phyloP scores from a whole-genome alignment of 2,797 vertebrate genomes.

The Champsocephalus gunnari region DNA sequence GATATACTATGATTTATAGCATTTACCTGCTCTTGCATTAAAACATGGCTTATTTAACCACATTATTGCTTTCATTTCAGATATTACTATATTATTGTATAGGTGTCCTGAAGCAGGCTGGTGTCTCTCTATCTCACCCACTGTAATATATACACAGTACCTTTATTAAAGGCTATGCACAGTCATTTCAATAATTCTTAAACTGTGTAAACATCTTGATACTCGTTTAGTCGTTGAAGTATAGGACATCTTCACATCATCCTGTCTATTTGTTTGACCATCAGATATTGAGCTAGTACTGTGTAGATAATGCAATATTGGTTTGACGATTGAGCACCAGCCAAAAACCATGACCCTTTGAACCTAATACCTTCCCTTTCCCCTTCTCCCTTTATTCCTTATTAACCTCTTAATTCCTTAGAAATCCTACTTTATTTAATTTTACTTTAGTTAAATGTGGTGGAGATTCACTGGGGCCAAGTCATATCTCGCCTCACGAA shows the following conservation, averaged over 20 bases:
- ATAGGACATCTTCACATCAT: slow-evolving; percentile 55
- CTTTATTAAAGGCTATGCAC: slow-evolving; percentile 70
- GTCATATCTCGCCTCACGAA: slow-evolving; percentile 7
- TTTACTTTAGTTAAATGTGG: slow-evolving; percentile 19
- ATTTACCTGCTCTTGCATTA: slow-evolving; percentile 84
- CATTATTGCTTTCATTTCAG: slow-evolving; percentile 85
- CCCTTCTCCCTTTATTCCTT: slow-evolving; percentile 26
- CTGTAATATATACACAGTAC: slow-evolving; percentile 82
- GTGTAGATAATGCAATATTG: slow-evolving; percentile 80
- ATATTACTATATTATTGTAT: slow-evolving; percentile 84
- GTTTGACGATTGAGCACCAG: slow-evolving; percentile 81
- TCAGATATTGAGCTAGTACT: slow-evolving; percentile 68
- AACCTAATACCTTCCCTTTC: slow-evolving; percentile 21
- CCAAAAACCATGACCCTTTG: slow-evolving; percentile 63
- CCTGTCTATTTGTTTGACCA: slow-evolving; percentile 64
- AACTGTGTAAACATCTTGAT: slow-evolving; percentile 63
- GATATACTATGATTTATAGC: slow-evolving; percentile 84
- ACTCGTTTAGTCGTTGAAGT: slow-evolving; percentile 60
- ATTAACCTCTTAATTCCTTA: slow-evolving; percentile 15
- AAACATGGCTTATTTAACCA: slow-evolving; percentile 85
- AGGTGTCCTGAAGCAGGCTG: slow-evolving; percentile 80
- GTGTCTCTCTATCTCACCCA: slow-evolving; percentile 76
- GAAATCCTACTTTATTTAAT: slow-evolving; percentile 15
- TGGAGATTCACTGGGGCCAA: slow-evolving; percentile 49
- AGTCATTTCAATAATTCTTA: slow-evolving; percentile 65